Percentiles rank a stretch among this genome's conserved stretches.
Conservation (phyloP, 2,888 invertebrate species). For the Ellobium chinense region DNA sequence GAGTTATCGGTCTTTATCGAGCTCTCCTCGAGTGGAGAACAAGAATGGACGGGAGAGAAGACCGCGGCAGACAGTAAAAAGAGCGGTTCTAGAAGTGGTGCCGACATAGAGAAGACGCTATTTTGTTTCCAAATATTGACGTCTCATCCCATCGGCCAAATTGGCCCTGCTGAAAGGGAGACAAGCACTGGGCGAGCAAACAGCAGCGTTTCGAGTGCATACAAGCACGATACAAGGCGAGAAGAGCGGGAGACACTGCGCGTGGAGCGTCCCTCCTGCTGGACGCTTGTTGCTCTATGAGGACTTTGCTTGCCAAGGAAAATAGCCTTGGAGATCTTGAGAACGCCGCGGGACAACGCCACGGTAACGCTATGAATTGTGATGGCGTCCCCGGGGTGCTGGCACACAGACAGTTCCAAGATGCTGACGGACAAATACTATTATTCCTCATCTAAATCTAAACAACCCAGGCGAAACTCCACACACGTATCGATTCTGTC, state of each 20-base stretch:
- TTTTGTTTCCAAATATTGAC: slow-evolving; percentile 56
- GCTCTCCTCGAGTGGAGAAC: slow-evolving; percentile 36
- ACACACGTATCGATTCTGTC: no score
- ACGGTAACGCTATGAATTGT: neutral
- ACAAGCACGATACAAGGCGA: slow-evolving; percentile 1
- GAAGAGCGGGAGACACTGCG: neutral
- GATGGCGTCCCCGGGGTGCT: no score
- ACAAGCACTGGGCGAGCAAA: slow-evolving; percentile 25
- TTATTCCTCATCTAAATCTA: no score
- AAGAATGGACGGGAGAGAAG: neutral
- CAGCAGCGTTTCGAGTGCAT: slow-evolving; percentile 9
- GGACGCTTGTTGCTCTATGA: no score
- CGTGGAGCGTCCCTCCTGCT: no score
- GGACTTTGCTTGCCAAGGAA: neutral
- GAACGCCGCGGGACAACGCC: neutral
- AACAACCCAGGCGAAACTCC: no score
- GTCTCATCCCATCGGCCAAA: slow-evolving; percentile 24
- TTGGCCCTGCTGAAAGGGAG: slow-evolving; percentile 26
- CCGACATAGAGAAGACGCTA: slow-evolving; percentile 24
- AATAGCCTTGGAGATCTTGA: neutral
- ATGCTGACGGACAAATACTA: no score
- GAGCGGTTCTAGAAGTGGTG: slow-evolving; percentile 1
- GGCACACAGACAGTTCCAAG: no score
- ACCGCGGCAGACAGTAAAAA: neutral
- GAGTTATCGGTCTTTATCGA: slow-evolving; percentile 51